These are phyloP conservation scores for Rhincodon typus DNA, from an alignment of 2,797 vertebrate species.

Conservation along the genomic window DNA sequence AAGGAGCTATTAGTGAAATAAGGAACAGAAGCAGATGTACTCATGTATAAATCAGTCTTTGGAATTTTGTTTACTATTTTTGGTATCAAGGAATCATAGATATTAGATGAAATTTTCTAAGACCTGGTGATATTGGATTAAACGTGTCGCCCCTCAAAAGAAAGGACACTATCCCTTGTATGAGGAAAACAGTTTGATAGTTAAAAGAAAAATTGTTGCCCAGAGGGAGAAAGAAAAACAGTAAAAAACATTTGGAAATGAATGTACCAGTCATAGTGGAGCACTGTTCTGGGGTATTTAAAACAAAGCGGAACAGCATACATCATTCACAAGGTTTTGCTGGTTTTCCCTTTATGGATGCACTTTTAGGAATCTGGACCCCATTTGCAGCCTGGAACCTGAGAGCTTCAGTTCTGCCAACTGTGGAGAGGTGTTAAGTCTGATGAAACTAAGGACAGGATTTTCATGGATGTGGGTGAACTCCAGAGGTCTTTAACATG, in stretches of 20 bases:
- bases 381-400: neutral
- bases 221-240: no score
- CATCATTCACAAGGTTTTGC: no score
- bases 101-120: neutral
- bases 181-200: neutral
- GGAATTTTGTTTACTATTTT: neutral
- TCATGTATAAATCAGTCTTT: slow-evolving; percentile 1
- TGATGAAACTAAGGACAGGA: neutral
- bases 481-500: no score
- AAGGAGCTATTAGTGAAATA: neutral
- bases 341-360: no score
- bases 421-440: neutral
- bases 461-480: no score
- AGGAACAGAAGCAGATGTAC: neutral
- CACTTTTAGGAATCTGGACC: neutral
- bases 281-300: no score
- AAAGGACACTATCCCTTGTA: neutral
- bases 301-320: no score
- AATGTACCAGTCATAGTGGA: no score
- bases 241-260: no score
- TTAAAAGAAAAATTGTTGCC: neutral
- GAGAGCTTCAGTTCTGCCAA: neutral
- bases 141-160: neutral
- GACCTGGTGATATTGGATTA: neutral
- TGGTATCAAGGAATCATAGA: neutral